These are phyloP conservation scores for Chiroxiphia lanceolata DNA, from an alignment of 2,797 vertebrate species.

Conservation along the genomic window DNA sequence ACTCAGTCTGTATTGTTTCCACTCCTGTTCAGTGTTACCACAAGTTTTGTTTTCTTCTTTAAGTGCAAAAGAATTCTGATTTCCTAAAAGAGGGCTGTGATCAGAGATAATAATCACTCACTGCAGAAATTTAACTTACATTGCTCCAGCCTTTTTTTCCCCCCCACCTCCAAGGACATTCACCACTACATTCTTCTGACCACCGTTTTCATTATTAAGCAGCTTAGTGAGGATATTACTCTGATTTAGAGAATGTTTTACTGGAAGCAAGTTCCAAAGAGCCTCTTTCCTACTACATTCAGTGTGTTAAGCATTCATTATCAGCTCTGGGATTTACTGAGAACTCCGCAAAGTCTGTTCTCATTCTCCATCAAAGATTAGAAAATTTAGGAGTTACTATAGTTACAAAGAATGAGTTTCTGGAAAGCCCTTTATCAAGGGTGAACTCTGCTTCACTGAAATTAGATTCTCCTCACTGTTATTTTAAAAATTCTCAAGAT, in stretches of 20 bases:
- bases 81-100: neutral
- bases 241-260: conserved; percentile 72
- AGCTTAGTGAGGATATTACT: conserved; percentile 55
- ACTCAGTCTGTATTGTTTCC: neutral
- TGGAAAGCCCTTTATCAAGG: conserved; percentile 59
- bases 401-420: conserved; percentile 54
- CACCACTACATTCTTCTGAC: conserved; percentile 32
- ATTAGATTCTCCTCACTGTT: conserved; percentile 51
- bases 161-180: conserved; percentile 2
- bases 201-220: conserved; percentile 70
- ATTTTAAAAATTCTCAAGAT: conserved; percentile 45
- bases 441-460: conserved; percentile 43
- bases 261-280: conserved; percentile 67
- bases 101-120: neutral
- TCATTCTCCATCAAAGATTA: conserved; percentile 71
- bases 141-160: conserved; percentile 37
- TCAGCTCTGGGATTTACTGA: conserved; percentile 69
- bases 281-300: conserved; percentile 62
- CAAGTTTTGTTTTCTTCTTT: neutral
- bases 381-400: conserved; percentile 61
- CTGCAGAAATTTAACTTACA: conserved; percentile 10
- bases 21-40: neutral
- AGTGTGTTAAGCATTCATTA: conserved; percentile 55
- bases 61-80: neutral
- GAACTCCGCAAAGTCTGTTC: conserved; percentile 60